phyloP scores from a whole-genome alignment of 1,140 invertebrate species.

The Drosophila trapezifrons region DNA sequence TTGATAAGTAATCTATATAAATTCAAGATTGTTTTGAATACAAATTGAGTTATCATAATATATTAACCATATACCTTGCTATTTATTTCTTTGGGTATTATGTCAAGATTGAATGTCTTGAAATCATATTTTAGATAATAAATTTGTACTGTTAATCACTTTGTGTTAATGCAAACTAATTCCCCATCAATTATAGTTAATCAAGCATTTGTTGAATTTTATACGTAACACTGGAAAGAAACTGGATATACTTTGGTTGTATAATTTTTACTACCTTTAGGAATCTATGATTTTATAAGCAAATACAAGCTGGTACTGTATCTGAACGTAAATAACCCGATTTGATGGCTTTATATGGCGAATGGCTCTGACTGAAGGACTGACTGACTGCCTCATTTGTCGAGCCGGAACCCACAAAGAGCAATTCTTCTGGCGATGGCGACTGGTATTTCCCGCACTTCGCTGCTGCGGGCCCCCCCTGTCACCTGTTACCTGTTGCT shows the following conservation, averaged over 20 bases:
- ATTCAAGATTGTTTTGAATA: background rate
- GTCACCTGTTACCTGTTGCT: conserved; percentile 15
- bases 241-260: background rate
- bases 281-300: no score
- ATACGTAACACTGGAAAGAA: no score
- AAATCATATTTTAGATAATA: no score
- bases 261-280: background rate
- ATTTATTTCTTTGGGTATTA: background rate
- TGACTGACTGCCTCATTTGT: background rate
- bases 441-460: conserved; percentile 41
- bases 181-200: no score
- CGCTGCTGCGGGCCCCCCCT: conserved; percentile 19
- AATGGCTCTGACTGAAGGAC: background rate
- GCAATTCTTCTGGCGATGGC: conserved; percentile 20
- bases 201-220: no score
- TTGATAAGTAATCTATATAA: background rate
- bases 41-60: background rate
- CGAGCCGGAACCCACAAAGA: conserved; percentile 46
- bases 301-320: no score
- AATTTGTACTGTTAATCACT: no score
- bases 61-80: background rate
- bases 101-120: background rate
- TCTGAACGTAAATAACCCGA: background rate
- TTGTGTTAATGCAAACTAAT: no score
- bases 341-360: background rate